Percentiles rank a stretch among this genome's conserved stretches.
Evolutionary conservation across 2,797 vertebrate genomes (phyloP).

Genomic region (Aotus griseimembra): DNA sequence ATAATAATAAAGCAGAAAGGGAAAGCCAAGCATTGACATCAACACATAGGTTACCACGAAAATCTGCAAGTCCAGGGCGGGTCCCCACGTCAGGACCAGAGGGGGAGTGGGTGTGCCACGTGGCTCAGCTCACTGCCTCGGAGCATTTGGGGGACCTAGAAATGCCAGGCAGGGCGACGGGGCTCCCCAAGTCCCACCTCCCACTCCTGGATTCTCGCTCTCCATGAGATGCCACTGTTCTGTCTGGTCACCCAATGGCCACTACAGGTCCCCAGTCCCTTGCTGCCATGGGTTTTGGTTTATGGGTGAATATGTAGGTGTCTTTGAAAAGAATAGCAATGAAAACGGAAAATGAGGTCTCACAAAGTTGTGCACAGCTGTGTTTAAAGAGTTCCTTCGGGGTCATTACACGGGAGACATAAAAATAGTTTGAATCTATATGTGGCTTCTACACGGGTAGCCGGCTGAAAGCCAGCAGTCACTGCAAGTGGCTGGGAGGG

Average conservation of each 20-base stretch:
- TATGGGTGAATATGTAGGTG: neutral
- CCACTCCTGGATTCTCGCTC: neutral
- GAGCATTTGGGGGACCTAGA: conserved; percentile 54
- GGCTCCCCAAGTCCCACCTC: neutral
- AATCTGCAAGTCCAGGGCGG: neutral
- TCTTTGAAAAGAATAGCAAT: neutral
- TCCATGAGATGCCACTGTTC: neutral
- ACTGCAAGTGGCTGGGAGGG: neutral
- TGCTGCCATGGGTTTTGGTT: neutral
- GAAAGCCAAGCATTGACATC: neutral
- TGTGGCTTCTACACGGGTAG: neutral
- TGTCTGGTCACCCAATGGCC: neutral
- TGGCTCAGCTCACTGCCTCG: conserved; percentile 55
- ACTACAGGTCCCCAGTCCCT: neutral
- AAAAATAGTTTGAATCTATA: neutral
- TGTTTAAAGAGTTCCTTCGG: neutral
- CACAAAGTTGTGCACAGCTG: neutral
- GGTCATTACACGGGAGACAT: neutral
- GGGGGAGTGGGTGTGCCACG: neutral
- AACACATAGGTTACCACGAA: neutral
- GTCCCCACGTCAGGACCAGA: neutral
- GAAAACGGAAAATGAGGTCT: neutral
- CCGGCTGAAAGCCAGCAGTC: neutral
- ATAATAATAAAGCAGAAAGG: neutral
- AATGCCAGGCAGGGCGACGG: neutral